Percentiles rank a stretch among this genome's conserved stretches.
These are phyloP conservation scores for Glaucidium brasilianum DNA, from an alignment of 2,113 vertebrate species.

Conservation along the genomic window DNA sequence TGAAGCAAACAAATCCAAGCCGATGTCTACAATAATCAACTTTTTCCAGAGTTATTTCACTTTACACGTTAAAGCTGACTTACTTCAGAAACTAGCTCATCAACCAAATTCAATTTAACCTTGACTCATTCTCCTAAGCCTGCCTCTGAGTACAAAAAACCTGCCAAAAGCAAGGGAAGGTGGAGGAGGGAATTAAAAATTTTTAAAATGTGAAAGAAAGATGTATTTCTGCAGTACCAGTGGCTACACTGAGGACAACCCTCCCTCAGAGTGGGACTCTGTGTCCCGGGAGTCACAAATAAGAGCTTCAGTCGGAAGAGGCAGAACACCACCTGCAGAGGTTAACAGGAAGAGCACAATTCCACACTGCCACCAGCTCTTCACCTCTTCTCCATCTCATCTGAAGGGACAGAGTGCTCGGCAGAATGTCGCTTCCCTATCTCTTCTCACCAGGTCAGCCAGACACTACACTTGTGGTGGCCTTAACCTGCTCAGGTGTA, in stretches of 20 bases:
- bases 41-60: neutral
- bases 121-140: neutral
- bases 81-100: neutral
- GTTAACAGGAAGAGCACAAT: neutral
- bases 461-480: rapidly evolving
- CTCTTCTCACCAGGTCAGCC: neutral
- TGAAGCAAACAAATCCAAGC: neutral
- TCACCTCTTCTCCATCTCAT: neutral
- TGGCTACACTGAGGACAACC: neutral
- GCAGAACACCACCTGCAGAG: neutral
- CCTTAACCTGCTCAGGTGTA: neutral
- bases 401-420: neutral
- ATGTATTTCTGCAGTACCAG: neutral
- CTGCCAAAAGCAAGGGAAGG: neutral
- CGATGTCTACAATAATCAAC: neutral
- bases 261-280: neutral
- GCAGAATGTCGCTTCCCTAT: neutral
- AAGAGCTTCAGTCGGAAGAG: neutral
- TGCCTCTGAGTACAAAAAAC: neutral
- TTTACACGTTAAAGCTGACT: neutral
- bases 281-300: neutral
- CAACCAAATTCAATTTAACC: neutral
- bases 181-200: neutral
- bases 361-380: neutral
- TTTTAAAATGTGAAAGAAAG: neutral